Base-by-base conservation (phyloP, 1,140 invertebrate species). In the Artemia franciscana region DNA sequence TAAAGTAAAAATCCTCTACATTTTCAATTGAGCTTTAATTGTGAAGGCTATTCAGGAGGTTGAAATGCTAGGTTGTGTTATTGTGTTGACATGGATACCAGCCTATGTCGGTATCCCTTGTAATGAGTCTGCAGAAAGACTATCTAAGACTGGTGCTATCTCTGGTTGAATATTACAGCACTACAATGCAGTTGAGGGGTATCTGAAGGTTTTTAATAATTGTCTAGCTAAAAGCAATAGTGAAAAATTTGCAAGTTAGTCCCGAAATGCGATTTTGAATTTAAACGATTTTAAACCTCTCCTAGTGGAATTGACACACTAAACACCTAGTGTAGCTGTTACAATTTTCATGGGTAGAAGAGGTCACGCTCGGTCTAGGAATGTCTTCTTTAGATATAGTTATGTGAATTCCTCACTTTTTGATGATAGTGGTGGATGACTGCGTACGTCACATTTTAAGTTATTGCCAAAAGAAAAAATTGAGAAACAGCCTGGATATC, bases 71-170 rank as follows among this genome's bases (percentile, higher is more conserved):
- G 24, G 60, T 18, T 24, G 26, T 26, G 26, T 12, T 18, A 15
- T 26, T 9, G 2, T 18, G 18, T 27, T 60, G 12, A 60, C n/a
- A 27, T 60, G 60, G 60, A 25, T 60, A 3, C 60, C 60, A 28
- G 60, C 24, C 1, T 25, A 60, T 28, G 60, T 60, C 1, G 18
- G 60, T 5, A 24, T 26, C 21, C 18, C 60, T 60, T 21, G 60
- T 18, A 60, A 60, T 60, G 60, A 60, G 21, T 7, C 18, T n/a
- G 25, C 60, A 15, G 60, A 60, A 21, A 59, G 23, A 25, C 23
- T 21, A 21, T 9, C 58, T 12, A 25, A 59, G 58, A 15, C 9
- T 9, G 58, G 39, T 2, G 21, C 12, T 51, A 3, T 18, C 21
- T 18, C 12, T 51, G 39, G 39, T 51, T 12, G 21, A 51, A 18